Conservation (phyloP, 2,113 vertebrate genomes). For the Saiga tatarica region DNA sequence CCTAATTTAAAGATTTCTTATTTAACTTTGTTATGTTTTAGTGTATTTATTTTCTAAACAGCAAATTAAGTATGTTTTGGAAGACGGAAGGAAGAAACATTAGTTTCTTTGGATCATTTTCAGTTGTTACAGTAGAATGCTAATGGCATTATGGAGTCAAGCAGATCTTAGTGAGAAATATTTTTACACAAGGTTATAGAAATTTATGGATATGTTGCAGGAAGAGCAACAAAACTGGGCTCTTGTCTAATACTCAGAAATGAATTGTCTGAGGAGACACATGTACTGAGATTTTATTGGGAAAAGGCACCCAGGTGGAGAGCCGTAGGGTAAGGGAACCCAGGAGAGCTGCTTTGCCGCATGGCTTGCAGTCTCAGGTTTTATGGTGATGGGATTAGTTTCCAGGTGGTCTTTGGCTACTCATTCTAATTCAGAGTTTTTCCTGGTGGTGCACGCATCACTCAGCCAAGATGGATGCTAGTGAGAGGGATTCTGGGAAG, state of each 20-base stretch:
- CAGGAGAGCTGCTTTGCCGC: accelerated
- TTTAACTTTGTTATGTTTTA: neutral
- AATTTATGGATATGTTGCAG: neutral
- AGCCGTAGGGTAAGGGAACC: too few relatives aligned
- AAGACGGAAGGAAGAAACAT: neutral
- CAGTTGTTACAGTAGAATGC: neutral
- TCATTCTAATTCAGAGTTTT: too few relatives aligned
- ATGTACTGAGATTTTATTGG: too few relatives aligned
- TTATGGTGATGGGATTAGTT: too few relatives aligned
- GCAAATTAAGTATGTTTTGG: neutral
- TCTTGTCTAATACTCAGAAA: too few relatives aligned
- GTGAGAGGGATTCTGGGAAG: too few relatives aligned
- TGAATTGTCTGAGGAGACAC: too few relatives aligned
- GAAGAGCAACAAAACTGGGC: too few relatives aligned
- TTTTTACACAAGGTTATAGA: neutral
- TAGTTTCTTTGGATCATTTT: neutral
- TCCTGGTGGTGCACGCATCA: accelerated
- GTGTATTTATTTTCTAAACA: neutral
- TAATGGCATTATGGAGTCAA: neutral
- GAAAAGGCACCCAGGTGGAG: too few relatives aligned
- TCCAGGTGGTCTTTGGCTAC: too few relatives aligned
- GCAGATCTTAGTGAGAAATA: neutral
- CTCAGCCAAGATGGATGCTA: too few relatives aligned
- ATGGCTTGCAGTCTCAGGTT: too few relatives aligned
- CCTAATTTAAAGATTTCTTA: neutral